Evolutionary conservation across 2,797 vertebrate genomes (phyloP).

Genomic region (Spondyliosoma cantharus): DNA sequence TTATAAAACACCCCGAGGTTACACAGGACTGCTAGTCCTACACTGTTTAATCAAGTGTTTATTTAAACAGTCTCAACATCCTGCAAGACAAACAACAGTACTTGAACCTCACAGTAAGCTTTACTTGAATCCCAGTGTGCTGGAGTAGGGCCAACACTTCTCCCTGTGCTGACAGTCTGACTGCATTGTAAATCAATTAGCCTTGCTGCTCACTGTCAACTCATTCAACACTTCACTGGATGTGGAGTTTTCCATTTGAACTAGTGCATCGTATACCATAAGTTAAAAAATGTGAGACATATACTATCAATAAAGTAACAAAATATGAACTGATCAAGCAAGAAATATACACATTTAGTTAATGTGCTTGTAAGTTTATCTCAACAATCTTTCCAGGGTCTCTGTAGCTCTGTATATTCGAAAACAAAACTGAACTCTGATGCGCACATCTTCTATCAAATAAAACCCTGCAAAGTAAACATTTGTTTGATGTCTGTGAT

Average conservation of each 20-base stretch:
- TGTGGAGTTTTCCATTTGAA: background rate
- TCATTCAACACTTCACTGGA: background rate
- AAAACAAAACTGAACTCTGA: slow-evolving; percentile 34
- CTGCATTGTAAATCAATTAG: slow-evolving; percentile 18
- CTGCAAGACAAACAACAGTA: background rate
- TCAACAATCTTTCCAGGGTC: background rate
- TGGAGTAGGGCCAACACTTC: slow-evolving; percentile 1
- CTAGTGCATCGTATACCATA: background rate
- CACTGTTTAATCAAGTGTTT: background rate
- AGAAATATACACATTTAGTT: background rate
- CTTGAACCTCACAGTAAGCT: slow-evolving; percentile 3
- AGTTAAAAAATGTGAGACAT: background rate
- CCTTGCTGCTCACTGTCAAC: background rate
- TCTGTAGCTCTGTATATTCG: background rate
- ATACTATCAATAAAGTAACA: background rate
- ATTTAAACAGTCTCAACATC: slow-evolving; percentile 22
- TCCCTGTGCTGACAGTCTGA: background rate
- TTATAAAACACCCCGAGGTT: background rate
- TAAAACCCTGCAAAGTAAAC: slow-evolving; percentile 27
- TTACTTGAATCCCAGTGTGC: background rate
- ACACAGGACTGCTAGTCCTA: background rate
- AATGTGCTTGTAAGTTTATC: background rate
- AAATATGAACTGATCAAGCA: background rate
- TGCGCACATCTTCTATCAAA: slow-evolving; percentile 14
- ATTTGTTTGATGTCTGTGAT: background rate